Evolutionary conservation across 2,888 invertebrate species (phyloP), one percentile per base, ranked within the genome.

Genomic region (Diaphora mendica): DNA sequence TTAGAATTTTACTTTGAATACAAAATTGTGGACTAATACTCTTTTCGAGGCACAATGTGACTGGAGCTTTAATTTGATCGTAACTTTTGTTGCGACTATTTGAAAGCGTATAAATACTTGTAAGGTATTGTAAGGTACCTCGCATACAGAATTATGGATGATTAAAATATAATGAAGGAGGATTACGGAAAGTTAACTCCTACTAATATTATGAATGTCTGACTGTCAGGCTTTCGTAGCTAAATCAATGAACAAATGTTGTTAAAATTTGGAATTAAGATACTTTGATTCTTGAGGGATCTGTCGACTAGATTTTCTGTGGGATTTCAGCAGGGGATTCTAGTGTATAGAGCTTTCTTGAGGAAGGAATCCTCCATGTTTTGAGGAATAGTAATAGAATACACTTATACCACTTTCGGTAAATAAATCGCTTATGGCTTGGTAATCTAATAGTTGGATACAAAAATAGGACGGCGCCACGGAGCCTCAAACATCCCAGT

Each of bases 401-500:
- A 30, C 75, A 79, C 68, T 76, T 68, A 64, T 71, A 68, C 65
- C 73, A 74, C 76, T 78, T 77, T 73, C 79, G 77, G 76, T 64
- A 77, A 75, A 82, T 79, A 82, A 78, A 78, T 59, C 70, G 68
- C 73, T 74, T 77, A 73, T 76, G 68, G 71, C 71, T 71, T 73
- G 73, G 74, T 78, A 77, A 81, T 72, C 44, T 74, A 73, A 78
- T 81, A 83, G 82, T 85, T 84, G 81, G 78, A 74, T 4, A 42
- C 23, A 84, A 81, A 82, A 83, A 72, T 66, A 79, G 77, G 81
- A 76, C 77, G 91, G 89, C 91, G 91, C 91, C 91, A 76, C 44
- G 66, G 77, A 85, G 85, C 86, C 89, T 88, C 87, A 85, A 82
- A 80, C 80, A 85, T 85, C 83, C 82, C 81, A 81, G 79, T 81